A percentile compares a stretch with the other conserved stretches of the same genome.
Conservation (phyloP, 64 coral and sea anemone genomes). For the Orbicella faveolata region DNA sequence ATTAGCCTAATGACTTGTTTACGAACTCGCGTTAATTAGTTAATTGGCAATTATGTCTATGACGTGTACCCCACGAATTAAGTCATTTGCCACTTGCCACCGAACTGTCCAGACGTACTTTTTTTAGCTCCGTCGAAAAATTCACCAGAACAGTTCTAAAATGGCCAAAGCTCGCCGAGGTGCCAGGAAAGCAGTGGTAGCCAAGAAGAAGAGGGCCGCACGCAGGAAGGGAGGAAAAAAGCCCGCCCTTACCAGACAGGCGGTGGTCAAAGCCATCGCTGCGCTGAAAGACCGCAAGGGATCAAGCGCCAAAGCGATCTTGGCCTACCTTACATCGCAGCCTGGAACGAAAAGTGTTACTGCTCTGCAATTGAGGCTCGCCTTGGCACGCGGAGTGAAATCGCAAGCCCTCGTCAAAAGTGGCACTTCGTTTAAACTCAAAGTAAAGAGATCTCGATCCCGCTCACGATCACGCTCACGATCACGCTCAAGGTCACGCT, state of each 20-base stretch:
- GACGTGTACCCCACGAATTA: background rate
- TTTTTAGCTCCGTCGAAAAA: constrained; percentile 33
- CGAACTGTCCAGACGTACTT: constrained; percentile 22
- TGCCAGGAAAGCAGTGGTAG: background rate
- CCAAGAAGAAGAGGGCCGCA: constrained; percentile 13
- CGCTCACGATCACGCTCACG: background rate
- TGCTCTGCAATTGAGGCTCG: constrained; percentile 37
- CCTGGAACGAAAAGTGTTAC: background rate
- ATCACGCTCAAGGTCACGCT: constrained; percentile 10
- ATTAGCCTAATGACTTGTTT: constrained; percentile 13
- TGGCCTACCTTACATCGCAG: constrained; percentile 32
- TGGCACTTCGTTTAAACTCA: constrained; percentile 43
- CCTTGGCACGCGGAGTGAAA: constrained; percentile 51
- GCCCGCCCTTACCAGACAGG: constrained; percentile 2
- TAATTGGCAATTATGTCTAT: constrained; percentile 35
- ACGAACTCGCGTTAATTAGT: background rate
- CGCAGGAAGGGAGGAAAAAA: background rate
- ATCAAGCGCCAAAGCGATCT: constrained; percentile 31
- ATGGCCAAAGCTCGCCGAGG: constrained; percentile 33
- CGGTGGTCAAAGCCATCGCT: constrained; percentile 35
- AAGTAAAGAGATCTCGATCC: background rate
- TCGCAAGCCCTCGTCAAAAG: constrained; percentile 36
- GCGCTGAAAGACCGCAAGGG: constrained; percentile 48
- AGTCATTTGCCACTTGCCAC: constrained; percentile 24
- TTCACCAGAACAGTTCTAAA: constrained; percentile 14